Evolutionary conservation across 1,140 invertebrate genomes (phyloP), one percentile per base, ranked within the genome.

Genomic region (Microvelia longipes): DNA sequence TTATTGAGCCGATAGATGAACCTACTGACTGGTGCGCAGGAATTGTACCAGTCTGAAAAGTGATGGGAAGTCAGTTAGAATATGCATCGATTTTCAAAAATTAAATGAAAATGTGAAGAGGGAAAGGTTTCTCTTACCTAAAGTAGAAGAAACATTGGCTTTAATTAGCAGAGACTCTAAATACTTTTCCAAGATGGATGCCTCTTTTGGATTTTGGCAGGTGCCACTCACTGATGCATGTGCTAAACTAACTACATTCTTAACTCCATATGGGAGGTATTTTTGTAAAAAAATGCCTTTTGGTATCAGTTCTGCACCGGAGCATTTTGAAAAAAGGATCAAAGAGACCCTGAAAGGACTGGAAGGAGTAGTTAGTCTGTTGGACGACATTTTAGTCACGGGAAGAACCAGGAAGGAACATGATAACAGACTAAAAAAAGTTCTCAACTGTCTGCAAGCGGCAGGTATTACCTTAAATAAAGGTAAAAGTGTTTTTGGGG

Each of bases 191-290:
- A 65, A 65, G 27, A 2, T 65, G 27, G 63, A 65, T 65, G 63
- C 66, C 28, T 26, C 15, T n/a, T 29, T 11, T 13, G 66, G 28
- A 15, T 67, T 67, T 28, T 67, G 66, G 66, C 66, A 67, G 28
- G 14, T 25, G 11, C 15, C 15, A 24, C 66, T 67, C 1, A 27
- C 24, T 15, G n/a, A 25, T 5, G 24, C 15, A 29, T 67, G 15
- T 19, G 14, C 25, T 11, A 13, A 67, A 26, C 28, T 27, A 2
- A 67, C 66, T 2, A 67, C 66, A 29, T 67, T 67, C 28, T 26
- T 67, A 2, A 67, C 28, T 19, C 66, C 66, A 2, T 67, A 2
- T 24, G 28, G 66, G 15, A 25, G 66, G 11, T 67, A 2, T 24
- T 26, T 14, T 14, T 67, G 15, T 29, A 14, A 2, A 26, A 14